These are phyloP conservation scores for Mesocentrotus franciscanus DNA, from an alignment of 53 echinoderm and acorn worm species.

Conservation along the genomic window DNA sequence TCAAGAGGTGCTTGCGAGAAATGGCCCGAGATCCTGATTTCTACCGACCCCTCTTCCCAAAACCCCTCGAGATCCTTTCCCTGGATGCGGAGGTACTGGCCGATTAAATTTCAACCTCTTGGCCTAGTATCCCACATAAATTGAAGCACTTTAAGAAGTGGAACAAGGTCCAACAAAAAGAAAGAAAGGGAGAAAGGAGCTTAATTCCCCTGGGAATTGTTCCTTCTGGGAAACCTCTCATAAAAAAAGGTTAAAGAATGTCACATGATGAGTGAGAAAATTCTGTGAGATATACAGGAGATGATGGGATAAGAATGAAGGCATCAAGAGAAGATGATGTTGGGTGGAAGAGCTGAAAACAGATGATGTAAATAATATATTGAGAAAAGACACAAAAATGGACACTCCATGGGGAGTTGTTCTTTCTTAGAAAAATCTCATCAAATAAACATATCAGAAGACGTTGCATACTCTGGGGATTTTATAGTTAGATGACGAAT, in stretches of 20 bases:
- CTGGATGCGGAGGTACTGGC: constrained; percentile 49
- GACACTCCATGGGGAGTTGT: not conserved
- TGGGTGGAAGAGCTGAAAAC: not conserved
- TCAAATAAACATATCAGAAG: not conserved
- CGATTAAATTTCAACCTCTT: constrained; percentile 58
- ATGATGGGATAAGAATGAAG: not conserved
- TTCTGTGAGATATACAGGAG: not conserved
- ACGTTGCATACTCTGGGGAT: not conserved
- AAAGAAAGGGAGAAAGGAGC: not conserved
- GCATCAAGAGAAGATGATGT: not conserved
- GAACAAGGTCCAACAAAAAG: constrained; percentile 26
- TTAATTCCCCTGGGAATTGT: constrained; percentile 47
- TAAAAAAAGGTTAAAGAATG: not conserved
- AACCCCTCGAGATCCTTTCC: constrained; percentile 23
- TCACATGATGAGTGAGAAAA: constrained; percentile 25
- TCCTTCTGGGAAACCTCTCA: constrained; percentile 37
- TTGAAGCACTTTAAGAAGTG: constrained; percentile 16
- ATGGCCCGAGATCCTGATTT: constrained; percentile 39
- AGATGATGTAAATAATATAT: not conserved
- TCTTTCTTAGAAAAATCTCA: not conserved
- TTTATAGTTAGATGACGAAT: not conserved
- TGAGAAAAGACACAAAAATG: not conserved
- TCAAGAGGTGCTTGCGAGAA: constrained; percentile 43
- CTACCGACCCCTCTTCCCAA: not conserved
- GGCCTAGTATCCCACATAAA: constrained; percentile 46